Evolutionary conservation across 2,888 invertebrate species (phyloP), one percentile per base, ranked within the genome.

Genomic region (Scrobipalpa costella): DNA sequence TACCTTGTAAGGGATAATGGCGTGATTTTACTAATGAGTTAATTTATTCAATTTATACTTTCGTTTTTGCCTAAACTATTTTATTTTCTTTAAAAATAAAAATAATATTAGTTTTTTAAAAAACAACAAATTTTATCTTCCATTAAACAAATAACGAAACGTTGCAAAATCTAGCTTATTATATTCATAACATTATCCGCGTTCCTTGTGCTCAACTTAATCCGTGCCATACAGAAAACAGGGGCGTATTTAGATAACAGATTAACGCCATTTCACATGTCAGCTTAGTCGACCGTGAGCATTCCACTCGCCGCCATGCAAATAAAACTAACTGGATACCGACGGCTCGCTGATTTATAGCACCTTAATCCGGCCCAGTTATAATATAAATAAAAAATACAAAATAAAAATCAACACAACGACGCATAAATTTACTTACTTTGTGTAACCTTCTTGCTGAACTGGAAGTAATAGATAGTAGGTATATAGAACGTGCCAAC

Each of bases 221-320:
- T 78, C 73, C 73, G 52, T 68, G 64, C 69, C 70, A 69, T 69
- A 64, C 69, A 76, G 71, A 75, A 72, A 72, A 71, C 50, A 73
- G 73, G 78, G 78, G 76, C 44, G 33, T 80, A 79, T 85, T 85
- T 84, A 82, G 79, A 83, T 81, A 84, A 78, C 72, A 82, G 84
- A 84, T 85, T 83, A 85, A 75, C 75, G 79, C 73, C 84, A 79
- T 83, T 83, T 86, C 81, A 83, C 77, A 76, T 72, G 88, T 86
- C 88, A 75, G 85, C 83, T 88, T 86, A 80, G 69, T 69, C 65
- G 77, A 77, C 78, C 77, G 79, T 78, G 78, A 77, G 81, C 76
- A 72, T 78, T 78, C 77, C 75, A 77, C 74, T 74, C 74, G 63
- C 71, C 74, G 63, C 71, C 74, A 76, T 75, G 74, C 79, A 79